Evolutionary conservation across 2,797 vertebrate genomes (phyloP), one percentile per base, ranked within the genome.

Genomic region (Centropyge bicolor): DNA sequence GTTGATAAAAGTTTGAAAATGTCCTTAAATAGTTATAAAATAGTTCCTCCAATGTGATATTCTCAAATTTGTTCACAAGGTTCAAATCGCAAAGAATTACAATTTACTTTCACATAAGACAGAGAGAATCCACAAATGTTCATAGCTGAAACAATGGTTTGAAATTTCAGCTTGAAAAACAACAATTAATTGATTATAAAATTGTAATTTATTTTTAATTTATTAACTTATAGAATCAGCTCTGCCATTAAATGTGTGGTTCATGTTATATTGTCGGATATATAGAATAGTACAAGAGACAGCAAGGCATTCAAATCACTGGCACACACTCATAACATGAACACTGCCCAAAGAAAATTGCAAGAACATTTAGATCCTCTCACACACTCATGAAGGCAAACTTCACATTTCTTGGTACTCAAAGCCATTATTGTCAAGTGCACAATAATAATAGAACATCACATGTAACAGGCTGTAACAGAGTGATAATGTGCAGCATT

Each of bases 401-500:
- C 7, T 38, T 45, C 8, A 36, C 13, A 56, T 27, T 9, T 64
- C 1, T 24, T 57, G 16, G 11, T 2, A 6, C 41, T 17, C n/a
- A 45, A 49, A 71, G 12, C 4, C 43, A 51, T 8, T 22, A 2
- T 45, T 5, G 19, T 36, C 46, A 67, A 2, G 2, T 36, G 14
- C 19, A 27, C 8, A n/a, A 35, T 68, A 20, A 67, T 54, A 70
- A 49, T 60, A 49, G 35, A 60, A 3, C 8, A 46, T 46, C 41
- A 19, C 17, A 31, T 20, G n/a, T 6, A 19, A 5, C 12, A 8
- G 48, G 24, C 46, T 48, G 35, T 16, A 16, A 49, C 7, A 35
- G 48, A 54, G 57, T 69, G 68, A 49, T 70, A 62, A 69, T 55
- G 70, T 66, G 76, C 65, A 51, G 46, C 71, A 20, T 31, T 35